These are phyloP conservation scores for Pollenia griseotomentosa DNA, from an alignment of 2,888 invertebrate genomes.

Conservation along the genomic window DNA sequence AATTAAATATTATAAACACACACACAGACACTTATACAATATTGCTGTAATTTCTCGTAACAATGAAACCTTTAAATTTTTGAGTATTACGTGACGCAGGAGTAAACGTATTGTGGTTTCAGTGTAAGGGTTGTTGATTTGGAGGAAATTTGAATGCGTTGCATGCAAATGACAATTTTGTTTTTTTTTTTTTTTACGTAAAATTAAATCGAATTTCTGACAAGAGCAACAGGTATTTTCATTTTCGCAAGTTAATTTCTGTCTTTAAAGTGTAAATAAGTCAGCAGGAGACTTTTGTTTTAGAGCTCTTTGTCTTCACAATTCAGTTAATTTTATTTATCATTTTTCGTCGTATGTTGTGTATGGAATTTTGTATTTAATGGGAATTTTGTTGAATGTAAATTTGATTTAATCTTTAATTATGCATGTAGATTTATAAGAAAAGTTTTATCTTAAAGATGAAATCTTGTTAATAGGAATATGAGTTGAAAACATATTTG, in stretches of 20 bases:
- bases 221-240: conserved; percentile 13
- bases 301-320: not conserved
- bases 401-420: too few relatives aligned
- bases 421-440: too few relatives aligned
- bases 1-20: not conserved
- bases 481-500: too few relatives aligned
- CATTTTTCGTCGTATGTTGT: not conserved
- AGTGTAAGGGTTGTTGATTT: not conserved
- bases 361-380: not conserved
- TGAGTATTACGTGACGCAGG: not conserved
- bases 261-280: not conserved
- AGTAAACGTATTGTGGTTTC: not conserved
- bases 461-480: too few relatives aligned
- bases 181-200: not conserved
- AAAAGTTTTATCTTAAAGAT: too few relatives aligned
- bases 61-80: conserved; percentile 11
- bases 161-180: not conserved
- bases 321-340: not conserved
- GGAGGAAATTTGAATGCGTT: not conserved
- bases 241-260: not conserved
- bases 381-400: too few relatives aligned
- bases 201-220: not conserved
- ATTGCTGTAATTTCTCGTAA: not conserved
- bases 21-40: not conserved
- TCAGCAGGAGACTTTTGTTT: not conserved